Evolutionary conservation across 2,797 vertebrate species (phyloP).

Genomic region (Acestrorhynchus altus): DNA sequence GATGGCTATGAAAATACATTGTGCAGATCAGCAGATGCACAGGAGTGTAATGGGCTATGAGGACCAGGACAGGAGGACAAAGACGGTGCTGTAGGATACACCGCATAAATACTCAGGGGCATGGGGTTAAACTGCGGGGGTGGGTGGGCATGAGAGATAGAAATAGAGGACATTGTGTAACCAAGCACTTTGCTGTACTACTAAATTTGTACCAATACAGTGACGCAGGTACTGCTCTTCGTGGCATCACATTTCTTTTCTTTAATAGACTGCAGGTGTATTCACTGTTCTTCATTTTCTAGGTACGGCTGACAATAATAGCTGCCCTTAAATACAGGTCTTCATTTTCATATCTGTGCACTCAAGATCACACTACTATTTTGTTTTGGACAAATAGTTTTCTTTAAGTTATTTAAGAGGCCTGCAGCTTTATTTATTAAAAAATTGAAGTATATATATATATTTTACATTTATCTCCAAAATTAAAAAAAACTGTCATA

Average conservation of each 20-base stretch:
- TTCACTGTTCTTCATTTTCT: background rate
- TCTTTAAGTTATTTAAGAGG: too few species aligned
- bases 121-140: constrained; percentile 1
- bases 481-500: too few species aligned
- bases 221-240: background rate
- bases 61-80: background rate
- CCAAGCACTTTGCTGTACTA: background rate
- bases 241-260: background rate
- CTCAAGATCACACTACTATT: too few species aligned
- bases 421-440: too few species aligned
- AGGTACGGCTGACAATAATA: background rate
- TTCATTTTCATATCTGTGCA: too few species aligned
- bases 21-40: constrained; percentile 1
- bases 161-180: constrained; percentile 19
- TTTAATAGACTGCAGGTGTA: background rate
- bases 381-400: too few species aligned
- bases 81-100: background rate
- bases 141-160: background rate
- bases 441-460: too few species aligned
- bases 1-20: constrained; percentile 26
- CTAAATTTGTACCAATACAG: background rate
- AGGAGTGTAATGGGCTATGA: background rate
- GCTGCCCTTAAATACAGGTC: background rate
- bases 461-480: too few species aligned
- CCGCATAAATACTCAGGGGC: background rate